Percentiles rank a stretch among this genome's conserved stretches.
Evolutionary conservation across 2,113 vertebrate genomes (phyloP).

Genomic region (Erinaceus europaeus): DNA sequence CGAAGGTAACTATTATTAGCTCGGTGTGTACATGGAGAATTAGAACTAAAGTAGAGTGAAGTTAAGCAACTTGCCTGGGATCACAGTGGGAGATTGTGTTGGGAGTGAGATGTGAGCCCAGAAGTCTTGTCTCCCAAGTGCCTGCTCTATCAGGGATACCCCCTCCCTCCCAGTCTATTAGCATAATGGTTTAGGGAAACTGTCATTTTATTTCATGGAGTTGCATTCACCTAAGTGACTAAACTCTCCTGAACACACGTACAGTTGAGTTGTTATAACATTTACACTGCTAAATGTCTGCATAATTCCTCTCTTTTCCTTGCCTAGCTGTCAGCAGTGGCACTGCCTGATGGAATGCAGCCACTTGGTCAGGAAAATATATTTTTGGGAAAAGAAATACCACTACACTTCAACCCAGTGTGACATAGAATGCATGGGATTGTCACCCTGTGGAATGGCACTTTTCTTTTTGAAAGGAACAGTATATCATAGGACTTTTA

Average conservation of each 20-base stretch:
- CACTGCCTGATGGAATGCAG: conserved; percentile 58
- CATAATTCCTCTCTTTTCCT: conserved; percentile 61
- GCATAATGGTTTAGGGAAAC: conserved; percentile 62
- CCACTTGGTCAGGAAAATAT: conserved; percentile 53
- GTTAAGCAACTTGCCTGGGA: conserved; percentile 42
- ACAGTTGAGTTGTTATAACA: conserved; percentile 67
- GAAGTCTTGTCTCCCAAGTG: conserved; percentile 45
- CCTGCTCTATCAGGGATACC: neutral
- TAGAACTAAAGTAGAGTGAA: conserved; percentile 51
- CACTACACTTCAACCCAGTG: conserved; percentile 24
- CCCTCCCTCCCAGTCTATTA: conserved; percentile 17
- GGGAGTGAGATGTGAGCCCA: conserved; percentile 55
- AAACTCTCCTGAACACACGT: conserved; percentile 62
- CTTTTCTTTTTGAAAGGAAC: conserved; percentile 30
- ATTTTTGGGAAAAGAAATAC: neutral
- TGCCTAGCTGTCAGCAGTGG: conserved; percentile 64
- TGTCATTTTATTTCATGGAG: conserved; percentile 66
- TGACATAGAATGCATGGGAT: conserved; percentile 12
- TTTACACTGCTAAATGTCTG: conserved; percentile 68
- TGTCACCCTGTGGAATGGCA: conserved; percentile 17
- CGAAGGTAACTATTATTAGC: conserved; percentile 67
- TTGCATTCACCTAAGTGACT: conserved; percentile 53
- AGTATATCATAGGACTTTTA: neutral
- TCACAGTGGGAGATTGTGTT: conserved; percentile 58
- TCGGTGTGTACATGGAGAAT: conserved; percentile 53